Conservation (phyloP, 1,140 invertebrate genomes). For the Antheraea mylitta region DNA sequence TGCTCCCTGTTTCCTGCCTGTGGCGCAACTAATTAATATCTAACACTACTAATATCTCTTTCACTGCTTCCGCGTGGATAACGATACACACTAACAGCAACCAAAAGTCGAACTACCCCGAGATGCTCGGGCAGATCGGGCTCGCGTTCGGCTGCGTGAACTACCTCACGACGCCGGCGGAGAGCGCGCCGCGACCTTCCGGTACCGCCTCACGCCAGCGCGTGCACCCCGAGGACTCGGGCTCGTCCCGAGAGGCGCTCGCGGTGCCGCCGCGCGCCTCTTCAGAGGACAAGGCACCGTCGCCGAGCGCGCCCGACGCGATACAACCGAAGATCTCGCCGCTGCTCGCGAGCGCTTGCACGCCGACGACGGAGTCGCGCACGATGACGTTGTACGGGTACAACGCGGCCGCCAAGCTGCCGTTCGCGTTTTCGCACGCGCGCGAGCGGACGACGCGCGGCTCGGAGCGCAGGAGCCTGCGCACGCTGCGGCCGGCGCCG, state of each 20-base stretch:
- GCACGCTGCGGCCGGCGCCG: slow-evolving; percentile 36
- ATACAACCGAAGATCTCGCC: slow-evolving; percentile 70
- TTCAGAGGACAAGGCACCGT: slow-evolving; percentile 12
- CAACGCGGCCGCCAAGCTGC: slow-evolving; percentile 73
- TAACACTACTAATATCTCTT: slow-evolving; percentile 28
- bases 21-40: slow-evolving; percentile 3
- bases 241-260: slow-evolving; percentile 31
- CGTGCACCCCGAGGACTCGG: slow-evolving; percentile 47
- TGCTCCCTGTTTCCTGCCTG: not conserved
- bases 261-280: slow-evolving; percentile 64
- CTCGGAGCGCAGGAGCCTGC: slow-evolving; percentile 23
- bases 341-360: slow-evolving; percentile 50
- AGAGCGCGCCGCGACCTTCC: slow-evolving; percentile 38
- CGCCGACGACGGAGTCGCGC: slow-evolving; percentile 50
- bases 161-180: slow-evolving; percentile 61
- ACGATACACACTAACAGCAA: slow-evolving; percentile 59
- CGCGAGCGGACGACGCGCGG: slow-evolving; percentile 27
- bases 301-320: slow-evolving; percentile 46
- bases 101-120: slow-evolving; percentile 76
- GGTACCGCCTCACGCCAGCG: slow-evolving; percentile 37
- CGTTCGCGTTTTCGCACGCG: slow-evolving; percentile 72
- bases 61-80: slow-evolving; percentile 50
- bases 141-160: slow-evolving; percentile 77
- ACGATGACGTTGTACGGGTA: slow-evolving; percentile 68
- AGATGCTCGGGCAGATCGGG: slow-evolving; percentile 77